Conservation (phyloP, 2,888 invertebrate genomes). For the Stomorhina lunata region DNA sequence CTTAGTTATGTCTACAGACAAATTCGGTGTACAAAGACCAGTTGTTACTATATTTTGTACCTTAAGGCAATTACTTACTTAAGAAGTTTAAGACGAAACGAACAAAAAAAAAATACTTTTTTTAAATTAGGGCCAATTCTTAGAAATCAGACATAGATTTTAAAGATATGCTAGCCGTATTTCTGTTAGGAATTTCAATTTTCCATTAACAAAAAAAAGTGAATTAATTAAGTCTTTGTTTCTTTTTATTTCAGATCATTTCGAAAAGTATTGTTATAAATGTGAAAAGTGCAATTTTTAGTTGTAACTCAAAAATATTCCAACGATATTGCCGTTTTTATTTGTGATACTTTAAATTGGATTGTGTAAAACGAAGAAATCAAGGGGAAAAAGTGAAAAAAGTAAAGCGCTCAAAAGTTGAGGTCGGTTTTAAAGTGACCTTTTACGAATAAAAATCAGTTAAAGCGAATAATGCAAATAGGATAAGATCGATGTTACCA, state of each 20-base stretch:
- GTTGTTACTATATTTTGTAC: too few species aligned
- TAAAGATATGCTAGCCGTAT: background rate
- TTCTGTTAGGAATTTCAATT: background rate
- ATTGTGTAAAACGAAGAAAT: background rate
- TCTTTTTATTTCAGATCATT: slow-evolving; percentile 34
- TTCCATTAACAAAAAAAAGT: too few species aligned
- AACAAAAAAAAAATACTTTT: too few species aligned
- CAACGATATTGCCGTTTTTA: background rate
- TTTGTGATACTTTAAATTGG: background rate
- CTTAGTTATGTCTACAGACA: background rate
- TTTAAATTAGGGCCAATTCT: too few species aligned
- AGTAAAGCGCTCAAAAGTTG: slow-evolving; percentile 2
- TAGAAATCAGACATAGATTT: too few species aligned
- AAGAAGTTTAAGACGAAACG: too few species aligned
- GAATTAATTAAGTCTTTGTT: background rate
- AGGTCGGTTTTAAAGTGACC: slow-evolving; percentile 33
- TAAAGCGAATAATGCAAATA: slow-evolving; percentile 79
- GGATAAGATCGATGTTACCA: slow-evolving; percentile 80
- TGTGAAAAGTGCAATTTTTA: background rate
- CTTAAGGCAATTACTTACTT: too few species aligned
- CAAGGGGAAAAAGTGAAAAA: background rate
- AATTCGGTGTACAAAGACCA: background rate
- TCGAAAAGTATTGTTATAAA: background rate
- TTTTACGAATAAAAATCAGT: slow-evolving; percentile 69
- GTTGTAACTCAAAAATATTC: background rate